Conservation (phyloP, 2,888 invertebrate genomes). For the Vanessa cardui region DNA sequence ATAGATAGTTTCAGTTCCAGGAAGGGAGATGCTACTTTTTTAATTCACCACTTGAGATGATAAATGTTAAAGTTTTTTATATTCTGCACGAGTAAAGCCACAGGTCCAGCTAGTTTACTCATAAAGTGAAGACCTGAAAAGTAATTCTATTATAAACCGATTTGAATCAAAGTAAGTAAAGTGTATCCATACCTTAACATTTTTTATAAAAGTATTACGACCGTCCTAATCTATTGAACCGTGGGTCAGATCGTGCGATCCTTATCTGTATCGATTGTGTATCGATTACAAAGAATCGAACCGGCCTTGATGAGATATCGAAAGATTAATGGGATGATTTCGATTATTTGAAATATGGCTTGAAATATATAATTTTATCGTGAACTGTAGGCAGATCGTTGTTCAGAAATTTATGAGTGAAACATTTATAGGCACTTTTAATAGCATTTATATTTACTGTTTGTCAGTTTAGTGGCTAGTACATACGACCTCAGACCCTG, state of each 20-base stretch:
- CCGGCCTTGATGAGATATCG: constrained; percentile 39
- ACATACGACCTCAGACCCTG: too few species aligned
- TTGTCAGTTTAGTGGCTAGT: too few species aligned
- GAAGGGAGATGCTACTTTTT: too few species aligned
- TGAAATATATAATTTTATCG: constrained; percentile 40
- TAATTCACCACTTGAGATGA: too few species aligned
- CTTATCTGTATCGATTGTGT: constrained; percentile 57
- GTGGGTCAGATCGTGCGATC: constrained; percentile 64
- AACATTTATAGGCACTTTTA: neutral
- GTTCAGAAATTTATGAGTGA: neutral
- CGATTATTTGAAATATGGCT: constrained; percentile 45
- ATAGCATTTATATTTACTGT: too few species aligned
- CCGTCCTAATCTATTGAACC: constrained; percentile 61
- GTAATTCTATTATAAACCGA: neutral
- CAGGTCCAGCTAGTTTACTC: too few species aligned
- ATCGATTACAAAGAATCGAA: constrained; percentile 67
- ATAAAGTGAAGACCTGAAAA: neutral
- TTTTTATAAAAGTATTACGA: constrained; percentile 40
- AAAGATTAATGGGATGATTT: constrained; percentile 36
- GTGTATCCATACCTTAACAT: neutral
- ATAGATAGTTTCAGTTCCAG: too few species aligned
- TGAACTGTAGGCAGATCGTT: neutral
- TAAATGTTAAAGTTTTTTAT: too few species aligned
- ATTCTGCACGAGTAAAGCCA: too few species aligned
- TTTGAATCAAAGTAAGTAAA: neutral